These are phyloP conservation scores for Rhagoletis zephyria DNA, from an alignment of 1,140 invertebrate species.

Conservation along the genomic window DNA sequence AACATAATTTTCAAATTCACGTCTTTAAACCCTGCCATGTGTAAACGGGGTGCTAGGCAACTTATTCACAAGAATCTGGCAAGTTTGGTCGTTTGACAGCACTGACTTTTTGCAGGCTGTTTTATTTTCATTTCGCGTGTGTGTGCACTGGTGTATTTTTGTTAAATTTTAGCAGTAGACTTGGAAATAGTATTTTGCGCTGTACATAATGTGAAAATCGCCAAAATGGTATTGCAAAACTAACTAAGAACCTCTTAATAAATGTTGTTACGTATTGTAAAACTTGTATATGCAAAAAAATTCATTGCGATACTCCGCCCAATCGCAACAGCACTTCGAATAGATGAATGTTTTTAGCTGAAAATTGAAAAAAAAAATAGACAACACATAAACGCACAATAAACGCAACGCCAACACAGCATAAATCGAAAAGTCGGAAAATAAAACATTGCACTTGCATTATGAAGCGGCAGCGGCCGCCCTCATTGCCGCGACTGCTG, in stretches of 20 bases:
- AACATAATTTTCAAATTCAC: too few species aligned
- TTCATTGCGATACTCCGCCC: constrained; percentile 3
- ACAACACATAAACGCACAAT: background rate
- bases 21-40: too few species aligned
- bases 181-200: background rate
- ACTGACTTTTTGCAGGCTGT: background rate
- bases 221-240: background rate
- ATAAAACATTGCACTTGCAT: constrained; percentile 14
- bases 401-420: background rate
- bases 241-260: background rate
- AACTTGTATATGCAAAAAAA: background rate
- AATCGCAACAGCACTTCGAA: background rate
- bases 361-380: background rate
- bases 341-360: background rate
- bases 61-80: background rate
- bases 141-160: constrained; percentile 8
- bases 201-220: background rate
- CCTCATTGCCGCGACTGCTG: background rate
- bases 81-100: background rate
- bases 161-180: constrained; percentile 13
- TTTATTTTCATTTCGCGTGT: constrained; percentile 27
- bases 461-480: constrained; percentile 53
- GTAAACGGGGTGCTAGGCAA: background rate
- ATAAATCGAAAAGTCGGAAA: background rate
- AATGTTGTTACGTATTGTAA: background rate